A percentile compares a stretch with the other conserved stretches of the same genome.
These are phyloP conservation scores for Aphaenogaster floridana DNA, from an alignment of 1,140 invertebrate species.

Conservation along the genomic window DNA sequence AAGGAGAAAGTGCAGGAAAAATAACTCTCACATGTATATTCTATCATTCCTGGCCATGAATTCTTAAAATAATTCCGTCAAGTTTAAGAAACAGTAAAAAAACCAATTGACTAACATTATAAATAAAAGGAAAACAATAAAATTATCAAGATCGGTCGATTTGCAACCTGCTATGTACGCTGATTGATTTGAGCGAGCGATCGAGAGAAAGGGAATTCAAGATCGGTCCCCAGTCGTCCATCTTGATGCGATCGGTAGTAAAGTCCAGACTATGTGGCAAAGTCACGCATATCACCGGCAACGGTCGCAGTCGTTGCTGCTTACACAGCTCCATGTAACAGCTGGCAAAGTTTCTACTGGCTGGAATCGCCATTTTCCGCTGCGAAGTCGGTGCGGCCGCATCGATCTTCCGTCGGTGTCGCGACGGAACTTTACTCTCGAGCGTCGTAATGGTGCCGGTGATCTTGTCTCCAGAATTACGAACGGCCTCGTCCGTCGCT, in stretches of 20 bases:
- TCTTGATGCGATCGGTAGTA: conserved; percentile 90
- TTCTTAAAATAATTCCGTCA: background rate
- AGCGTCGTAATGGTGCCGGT: conserved; percentile 27
- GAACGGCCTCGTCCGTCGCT: background rate
- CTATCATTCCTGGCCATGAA: background rate
- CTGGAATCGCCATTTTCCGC: conserved; percentile 73
- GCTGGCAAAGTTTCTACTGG: conserved; percentile 79
- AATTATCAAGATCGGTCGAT: background rate
- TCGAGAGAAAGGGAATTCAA: conserved; percentile 90
- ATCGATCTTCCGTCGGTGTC: conserved; percentile 52
- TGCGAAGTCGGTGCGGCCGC: conserved; percentile 18
- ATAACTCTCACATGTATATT: background rate
- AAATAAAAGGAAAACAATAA: conserved; percentile 60
- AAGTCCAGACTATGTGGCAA: conserved; percentile 88
- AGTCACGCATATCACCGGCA: conserved; percentile 83
- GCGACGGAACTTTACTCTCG: conserved; percentile 5
- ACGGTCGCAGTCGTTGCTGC: conserved; percentile 79
- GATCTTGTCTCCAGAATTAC: conserved; percentile 21
- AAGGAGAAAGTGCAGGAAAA: background rate
- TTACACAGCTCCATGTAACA: conserved; percentile 85
- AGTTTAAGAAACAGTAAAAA: background rate
- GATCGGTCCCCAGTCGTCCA: conserved; percentile 90
- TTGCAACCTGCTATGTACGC: conserved; percentile 79
- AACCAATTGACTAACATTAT: background rate
- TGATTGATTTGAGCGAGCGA: conserved; percentile 86